Conservation (phyloP, 2,113 vertebrate species). For the Archilochus colubris region DNA sequence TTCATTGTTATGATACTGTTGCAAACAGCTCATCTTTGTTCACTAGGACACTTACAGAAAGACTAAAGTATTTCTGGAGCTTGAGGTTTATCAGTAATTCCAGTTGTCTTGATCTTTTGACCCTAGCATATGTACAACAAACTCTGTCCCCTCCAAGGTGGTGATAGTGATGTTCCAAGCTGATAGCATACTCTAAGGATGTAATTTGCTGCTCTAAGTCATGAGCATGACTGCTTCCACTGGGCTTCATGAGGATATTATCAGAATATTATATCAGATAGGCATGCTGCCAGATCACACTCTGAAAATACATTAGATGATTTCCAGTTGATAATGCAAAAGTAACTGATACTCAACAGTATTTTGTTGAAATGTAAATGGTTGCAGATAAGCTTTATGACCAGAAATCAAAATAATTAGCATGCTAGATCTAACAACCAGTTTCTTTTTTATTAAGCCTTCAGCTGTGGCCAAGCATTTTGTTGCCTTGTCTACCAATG, state of each 20-base stretch:
- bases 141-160: background rate
- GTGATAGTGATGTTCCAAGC: background rate
- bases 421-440: background rate
- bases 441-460: slow-evolving; percentile 75
- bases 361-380: background rate
- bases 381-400: background rate
- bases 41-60: background rate
- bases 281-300: background rate
- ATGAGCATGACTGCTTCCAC: background rate
- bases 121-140: rapidly evolving
- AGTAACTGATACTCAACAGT: background rate
- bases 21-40: background rate
- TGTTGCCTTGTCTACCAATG: slow-evolving; percentile 96
- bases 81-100: background rate
- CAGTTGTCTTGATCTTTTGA: background rate
- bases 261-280: background rate
- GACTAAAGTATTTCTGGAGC: background rate
- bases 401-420: background rate
- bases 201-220: background rate
- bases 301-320: background rate
- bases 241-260: background rate
- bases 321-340: background rate
- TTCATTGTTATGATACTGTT: background rate
- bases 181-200: background rate
- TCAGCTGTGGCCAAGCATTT: slow-evolving; percentile 96